Percentiles rank a stretch among this genome's conserved stretches.
Evolutionary conservation across 2,113 vertebrate genomes (phyloP).

Genomic region (Podocnemis expansa): DNA sequence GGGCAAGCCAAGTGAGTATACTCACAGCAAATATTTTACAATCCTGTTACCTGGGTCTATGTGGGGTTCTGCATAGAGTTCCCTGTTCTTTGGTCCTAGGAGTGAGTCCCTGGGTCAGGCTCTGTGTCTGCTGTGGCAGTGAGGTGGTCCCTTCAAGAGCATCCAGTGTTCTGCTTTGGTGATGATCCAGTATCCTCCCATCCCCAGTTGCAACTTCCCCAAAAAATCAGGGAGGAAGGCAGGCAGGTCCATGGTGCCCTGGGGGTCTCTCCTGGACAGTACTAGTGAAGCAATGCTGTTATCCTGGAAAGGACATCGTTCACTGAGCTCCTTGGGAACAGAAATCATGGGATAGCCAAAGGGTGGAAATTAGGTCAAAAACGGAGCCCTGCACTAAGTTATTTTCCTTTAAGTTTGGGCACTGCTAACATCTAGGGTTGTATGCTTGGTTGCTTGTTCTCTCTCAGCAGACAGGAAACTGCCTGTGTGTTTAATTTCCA

Average conservation of each 20-base stretch:
- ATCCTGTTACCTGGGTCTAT: neutral
- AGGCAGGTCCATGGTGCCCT: neutral
- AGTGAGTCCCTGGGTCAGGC: neutral
- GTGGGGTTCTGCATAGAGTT: neutral
- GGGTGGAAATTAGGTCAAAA: neutral
- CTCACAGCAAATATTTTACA: neutral
- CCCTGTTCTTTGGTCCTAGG: neutral
- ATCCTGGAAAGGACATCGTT: neutral
- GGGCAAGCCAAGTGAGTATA: conserved; percentile 19
- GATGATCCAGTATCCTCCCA: neutral
- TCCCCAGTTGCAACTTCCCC: too few species aligned
- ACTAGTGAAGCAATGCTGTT: neutral
- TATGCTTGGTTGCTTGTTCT: neutral
- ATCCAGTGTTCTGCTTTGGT: neutral
- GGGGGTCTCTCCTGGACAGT: neutral
- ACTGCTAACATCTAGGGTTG: neutral
- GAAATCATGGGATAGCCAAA: neutral
- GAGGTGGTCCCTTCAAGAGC: neutral
- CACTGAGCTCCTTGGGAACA: neutral
- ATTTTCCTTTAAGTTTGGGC: neutral
- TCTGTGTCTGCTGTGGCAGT: neutral
- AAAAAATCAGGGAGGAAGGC: neutral
- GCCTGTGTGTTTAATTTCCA: neutral
- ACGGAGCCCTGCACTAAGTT: neutral
- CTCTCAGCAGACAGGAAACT: neutral